Evolutionary conservation across 2,888 invertebrate species (phyloP).

Genomic region (Lordiphosa fenestrarum): DNA sequence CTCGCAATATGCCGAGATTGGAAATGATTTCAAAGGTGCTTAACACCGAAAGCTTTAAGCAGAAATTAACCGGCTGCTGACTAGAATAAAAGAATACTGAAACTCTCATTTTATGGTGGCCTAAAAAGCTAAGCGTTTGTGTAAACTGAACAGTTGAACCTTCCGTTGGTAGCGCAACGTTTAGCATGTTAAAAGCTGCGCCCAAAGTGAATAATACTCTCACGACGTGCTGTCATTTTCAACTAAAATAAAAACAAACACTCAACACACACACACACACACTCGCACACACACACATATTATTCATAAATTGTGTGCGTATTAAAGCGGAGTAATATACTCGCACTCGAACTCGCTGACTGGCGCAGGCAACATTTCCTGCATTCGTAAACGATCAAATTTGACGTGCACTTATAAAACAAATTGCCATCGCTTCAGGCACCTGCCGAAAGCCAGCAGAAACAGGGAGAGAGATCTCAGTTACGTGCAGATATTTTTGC

Average conservation of each 20-base stretch:
- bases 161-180: constrained; percentile 39
- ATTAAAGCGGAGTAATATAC: constrained; percentile 17
- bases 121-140: neutral
- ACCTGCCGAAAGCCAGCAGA: neutral
- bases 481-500: constrained; percentile 56
- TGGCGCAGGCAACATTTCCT: constrained; percentile 29
- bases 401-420: constrained; percentile 64
- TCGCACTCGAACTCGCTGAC: constrained; percentile 1
- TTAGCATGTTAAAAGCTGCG: constrained; percentile 46
- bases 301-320: constrained; percentile 63
- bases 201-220: constrained; percentile 66
- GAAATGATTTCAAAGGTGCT: too few species aligned
- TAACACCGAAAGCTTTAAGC: too few species aligned
- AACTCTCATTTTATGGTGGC: too few species aligned
- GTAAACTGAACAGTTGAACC: neutral
- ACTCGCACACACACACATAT: constrained; percentile 31
- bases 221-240: constrained; percentile 67
- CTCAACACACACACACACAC: constrained; percentile 7
- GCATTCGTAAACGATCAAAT: constrained; percentile 61
- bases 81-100: too few species aligned
- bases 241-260: constrained; percentile 67
- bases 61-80: too few species aligned
- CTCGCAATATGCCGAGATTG: too few species aligned
- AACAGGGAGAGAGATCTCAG: constrained; percentile 8
- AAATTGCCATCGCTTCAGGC: constrained; percentile 43